phyloP scores from a whole-genome alignment of 23 tunicate species.

The Aplidium turbinatum region DNA sequence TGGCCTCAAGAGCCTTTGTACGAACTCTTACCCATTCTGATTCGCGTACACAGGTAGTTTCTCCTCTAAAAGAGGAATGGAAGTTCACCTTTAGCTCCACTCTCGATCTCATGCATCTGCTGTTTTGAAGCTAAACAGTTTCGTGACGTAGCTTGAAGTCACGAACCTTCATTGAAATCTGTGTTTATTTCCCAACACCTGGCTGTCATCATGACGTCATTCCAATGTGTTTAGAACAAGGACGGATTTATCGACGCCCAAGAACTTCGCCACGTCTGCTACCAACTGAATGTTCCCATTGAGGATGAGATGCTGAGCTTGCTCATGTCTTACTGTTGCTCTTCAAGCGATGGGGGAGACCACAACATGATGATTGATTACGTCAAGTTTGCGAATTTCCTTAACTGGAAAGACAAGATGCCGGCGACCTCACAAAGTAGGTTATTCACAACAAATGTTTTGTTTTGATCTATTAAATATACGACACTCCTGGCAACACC shows the following conservation, averaged over 20 bases:
- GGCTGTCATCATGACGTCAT: background rate
- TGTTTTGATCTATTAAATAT: background rate
- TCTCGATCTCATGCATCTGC: no score
- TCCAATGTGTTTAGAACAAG: constrained; percentile 48
- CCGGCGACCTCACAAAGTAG: constrained; percentile 52
- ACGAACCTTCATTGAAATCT: no score
- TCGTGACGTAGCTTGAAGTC: no score
- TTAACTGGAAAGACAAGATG: constrained; percentile 96
- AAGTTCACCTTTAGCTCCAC: no score
- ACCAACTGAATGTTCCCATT: constrained; percentile 88
- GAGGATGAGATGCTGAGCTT: constrained; percentile 86
- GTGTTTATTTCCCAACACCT: no score
- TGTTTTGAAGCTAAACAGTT: no score
- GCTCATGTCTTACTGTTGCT: constrained; percentile 92
- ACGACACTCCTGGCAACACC: background rate
- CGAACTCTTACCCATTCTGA: no score
- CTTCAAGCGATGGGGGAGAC: background rate
- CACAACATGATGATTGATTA: constrained; percentile 52
- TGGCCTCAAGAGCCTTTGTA: no score
- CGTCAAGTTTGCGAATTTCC: constrained; percentile 89
- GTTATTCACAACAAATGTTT: constrained; percentile 21
- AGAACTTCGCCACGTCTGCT: constrained; percentile 83
- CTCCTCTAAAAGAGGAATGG: no score
- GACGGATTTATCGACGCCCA: constrained; percentile 87
- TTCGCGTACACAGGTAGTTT: no score